These are phyloP conservation scores for Vanessa cardui DNA, from an alignment of 2,888 invertebrate species.

Conservation along the genomic window DNA sequence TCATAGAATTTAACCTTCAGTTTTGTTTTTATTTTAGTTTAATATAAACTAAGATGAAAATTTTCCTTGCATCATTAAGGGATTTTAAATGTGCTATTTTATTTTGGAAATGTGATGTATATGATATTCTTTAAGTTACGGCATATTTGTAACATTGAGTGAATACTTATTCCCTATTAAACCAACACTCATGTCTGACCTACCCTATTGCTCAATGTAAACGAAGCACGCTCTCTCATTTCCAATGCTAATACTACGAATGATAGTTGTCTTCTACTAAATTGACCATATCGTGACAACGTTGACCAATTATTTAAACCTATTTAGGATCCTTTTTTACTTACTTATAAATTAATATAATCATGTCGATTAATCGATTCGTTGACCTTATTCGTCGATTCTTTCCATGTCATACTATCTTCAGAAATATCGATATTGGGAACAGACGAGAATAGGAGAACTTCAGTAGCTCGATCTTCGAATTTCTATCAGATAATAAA, in stretches of 20 bases:
- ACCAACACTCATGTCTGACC: constrained; percentile 71
- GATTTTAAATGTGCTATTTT: too few relatives aligned
- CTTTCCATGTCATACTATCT: too few relatives aligned
- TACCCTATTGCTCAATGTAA: constrained; percentile 72
- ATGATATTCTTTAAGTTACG: not conserved
- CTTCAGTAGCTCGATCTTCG: too few relatives aligned
- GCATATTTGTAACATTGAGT: not conserved
- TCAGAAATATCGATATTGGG: too few relatives aligned
- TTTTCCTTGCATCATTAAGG: too few relatives aligned
- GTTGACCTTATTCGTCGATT: too few relatives aligned
- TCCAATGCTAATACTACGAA: constrained; percentile 69
- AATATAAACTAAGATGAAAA: too few relatives aligned
- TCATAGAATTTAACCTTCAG: too few relatives aligned
- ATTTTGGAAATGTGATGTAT: not conserved
- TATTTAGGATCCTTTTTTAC: not conserved
- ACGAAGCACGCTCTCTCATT: constrained; percentile 66
- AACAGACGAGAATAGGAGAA: too few relatives aligned
- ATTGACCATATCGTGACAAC: not conserved
- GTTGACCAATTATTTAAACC: not conserved
- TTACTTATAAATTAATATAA: not conserved
- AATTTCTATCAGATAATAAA: too few relatives aligned
- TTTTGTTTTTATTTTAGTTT: too few relatives aligned
- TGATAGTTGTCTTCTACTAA: constrained; percentile 43
- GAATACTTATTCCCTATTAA: constrained; percentile 46
- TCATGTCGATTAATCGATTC: too few relatives aligned